A percentile compares a stretch with the other conserved stretches of the same genome.
Evolutionary conservation across 2,888 invertebrate species (phyloP).

Genomic region (Mesoligia furuncula): DNA sequence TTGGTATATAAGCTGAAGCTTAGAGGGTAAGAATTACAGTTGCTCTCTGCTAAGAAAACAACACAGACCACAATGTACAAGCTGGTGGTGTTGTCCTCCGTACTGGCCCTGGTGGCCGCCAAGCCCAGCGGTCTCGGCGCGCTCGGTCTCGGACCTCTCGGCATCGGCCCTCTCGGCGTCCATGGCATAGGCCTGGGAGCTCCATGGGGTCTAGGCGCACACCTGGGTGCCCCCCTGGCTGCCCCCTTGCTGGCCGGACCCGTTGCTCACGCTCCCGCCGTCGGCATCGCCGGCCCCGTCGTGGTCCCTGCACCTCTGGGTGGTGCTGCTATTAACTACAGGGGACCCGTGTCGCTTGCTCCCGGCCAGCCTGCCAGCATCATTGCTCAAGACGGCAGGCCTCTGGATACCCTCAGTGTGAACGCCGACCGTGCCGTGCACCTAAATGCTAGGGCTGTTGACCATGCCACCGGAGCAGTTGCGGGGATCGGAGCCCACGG

Average conservation of each 20-base stretch:
- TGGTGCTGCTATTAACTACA: slow-evolving; percentile 83
- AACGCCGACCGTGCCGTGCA: slow-evolving; percentile 86
- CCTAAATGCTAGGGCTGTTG: slow-evolving; percentile 82
- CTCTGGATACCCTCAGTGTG: slow-evolving; percentile 86
- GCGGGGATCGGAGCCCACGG: slow-evolving; percentile 73
- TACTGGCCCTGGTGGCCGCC: slow-evolving; percentile 90
- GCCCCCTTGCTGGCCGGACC: slow-evolving; percentile 72
- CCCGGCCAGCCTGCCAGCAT: slow-evolving; percentile 87
- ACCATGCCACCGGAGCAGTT: slow-evolving; percentile 70
- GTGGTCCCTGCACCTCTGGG: slow-evolving; percentile 73
- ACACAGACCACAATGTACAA: slow-evolving; percentile 90
- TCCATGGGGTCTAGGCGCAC: slow-evolving; percentile 75
- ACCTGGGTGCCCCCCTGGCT: slow-evolving; percentile 70
- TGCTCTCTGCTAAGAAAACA: slow-evolving; percentile 80
- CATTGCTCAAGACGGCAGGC: slow-evolving; percentile 85
- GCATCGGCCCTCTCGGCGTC: slow-evolving; percentile 62
- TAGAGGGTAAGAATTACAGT: slow-evolving; percentile 80
- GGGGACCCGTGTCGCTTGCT: slow-evolving; percentile 85
- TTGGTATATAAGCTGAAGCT: slow-evolving; percentile 83
- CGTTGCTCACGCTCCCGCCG: slow-evolving; percentile 63
- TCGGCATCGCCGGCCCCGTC: slow-evolving; percentile 74
- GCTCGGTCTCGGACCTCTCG: slow-evolving; percentile 67
- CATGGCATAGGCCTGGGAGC: slow-evolving; percentile 63
- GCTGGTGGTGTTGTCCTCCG: slow-evolving; percentile 92
- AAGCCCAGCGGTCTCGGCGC: slow-evolving; percentile 77